These are phyloP conservation scores for Crotophaga sulcirostris DNA, from an alignment of 2,113 vertebrate genomes.

Conservation along the genomic window DNA sequence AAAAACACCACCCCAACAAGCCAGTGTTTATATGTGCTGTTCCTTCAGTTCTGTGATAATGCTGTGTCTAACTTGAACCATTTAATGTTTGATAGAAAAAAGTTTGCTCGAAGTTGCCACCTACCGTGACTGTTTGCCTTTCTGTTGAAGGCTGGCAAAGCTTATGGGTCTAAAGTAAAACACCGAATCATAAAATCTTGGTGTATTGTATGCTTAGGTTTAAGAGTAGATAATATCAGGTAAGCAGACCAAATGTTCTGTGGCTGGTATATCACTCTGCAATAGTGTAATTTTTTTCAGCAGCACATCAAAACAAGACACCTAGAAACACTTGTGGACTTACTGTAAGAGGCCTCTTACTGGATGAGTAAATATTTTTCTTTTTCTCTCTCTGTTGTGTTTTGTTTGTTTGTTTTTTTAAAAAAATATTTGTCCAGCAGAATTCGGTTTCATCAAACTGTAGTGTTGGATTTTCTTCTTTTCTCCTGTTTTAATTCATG, in stretches of 20 bases:
- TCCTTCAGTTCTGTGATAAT: neutral
- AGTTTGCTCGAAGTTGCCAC: neutral
- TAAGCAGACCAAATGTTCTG: neutral
- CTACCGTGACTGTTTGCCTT: neutral
- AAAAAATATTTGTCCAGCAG: neutral
- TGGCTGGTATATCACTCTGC: neutral
- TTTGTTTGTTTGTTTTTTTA: too few relatives aligned
- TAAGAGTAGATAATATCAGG: neutral
- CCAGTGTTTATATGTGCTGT: neutral
- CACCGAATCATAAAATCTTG: neutral
- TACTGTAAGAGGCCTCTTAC: neutral
- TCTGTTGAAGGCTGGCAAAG: neutral
- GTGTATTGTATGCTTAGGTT: neutral
- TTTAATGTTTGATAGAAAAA: neutral
- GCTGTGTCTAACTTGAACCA: neutral
- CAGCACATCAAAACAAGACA: neutral
- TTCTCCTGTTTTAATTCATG: neutral
- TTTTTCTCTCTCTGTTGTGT: accelerated
- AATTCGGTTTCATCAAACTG: neutral
- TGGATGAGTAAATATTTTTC: neutral
- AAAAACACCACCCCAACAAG: neutral
- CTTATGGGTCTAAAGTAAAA: neutral
- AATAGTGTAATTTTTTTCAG: neutral
- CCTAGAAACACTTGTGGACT: neutral
- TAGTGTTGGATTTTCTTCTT: neutral